Base-by-base conservation (phyloP, 35 echinoderm and acorn worm genomes). In the Patiria miniata region DNA sequence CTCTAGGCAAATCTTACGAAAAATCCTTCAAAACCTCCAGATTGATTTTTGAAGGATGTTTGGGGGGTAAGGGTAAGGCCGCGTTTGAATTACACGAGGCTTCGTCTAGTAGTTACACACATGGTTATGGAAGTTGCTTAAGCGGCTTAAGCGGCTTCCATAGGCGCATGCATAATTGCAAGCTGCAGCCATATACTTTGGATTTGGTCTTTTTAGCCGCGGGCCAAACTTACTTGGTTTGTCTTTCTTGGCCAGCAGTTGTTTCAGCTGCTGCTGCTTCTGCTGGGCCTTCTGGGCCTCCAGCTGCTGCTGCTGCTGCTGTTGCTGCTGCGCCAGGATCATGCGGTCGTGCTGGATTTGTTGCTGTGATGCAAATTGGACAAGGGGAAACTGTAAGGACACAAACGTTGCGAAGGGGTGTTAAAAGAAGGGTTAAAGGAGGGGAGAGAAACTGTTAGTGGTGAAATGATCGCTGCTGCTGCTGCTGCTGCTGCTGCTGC, bases 181-280 rank as follows among this genome's bases (percentile, higher is more conserved):
- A n/a, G n/a, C n/a, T n/a, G n/a, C n/a, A n/a, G n/a, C n/a, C n/a
- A n/a, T n/a, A n/a, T n/a, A n/a, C n/a, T n/a, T n/a, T n/a, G n/a
- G n/a, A n/a, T n/a, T n/a, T n/a, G n/a, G n/a, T n/a, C n/a, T n/a
- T n/a, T n/a, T n/a, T n/a, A n/a, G n/a, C n/a, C n/a, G n/a, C 12
- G 51, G 38, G 22, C 77, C 5, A 10, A 39, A 86, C 91, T 89
- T 90, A 94, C 91, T 93, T 88, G 88, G 91, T 82, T 97, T 93
- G 50, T 90, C 88, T 61, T 97, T 97, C 81, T 97, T 93, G 40
- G 88, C 91, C 57, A 93, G 83, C 47, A 93, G 58, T 42, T 97
- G 88, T 39, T 97, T 79, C 37, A 92, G 78, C 17, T 97, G 78
- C 44, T 97, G 84, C 65, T 91, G 55, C 39, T 97, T 91, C 42